Conservation (phyloP, 2,113 vertebrate genomes). For the Eidolon helvum region DNA sequence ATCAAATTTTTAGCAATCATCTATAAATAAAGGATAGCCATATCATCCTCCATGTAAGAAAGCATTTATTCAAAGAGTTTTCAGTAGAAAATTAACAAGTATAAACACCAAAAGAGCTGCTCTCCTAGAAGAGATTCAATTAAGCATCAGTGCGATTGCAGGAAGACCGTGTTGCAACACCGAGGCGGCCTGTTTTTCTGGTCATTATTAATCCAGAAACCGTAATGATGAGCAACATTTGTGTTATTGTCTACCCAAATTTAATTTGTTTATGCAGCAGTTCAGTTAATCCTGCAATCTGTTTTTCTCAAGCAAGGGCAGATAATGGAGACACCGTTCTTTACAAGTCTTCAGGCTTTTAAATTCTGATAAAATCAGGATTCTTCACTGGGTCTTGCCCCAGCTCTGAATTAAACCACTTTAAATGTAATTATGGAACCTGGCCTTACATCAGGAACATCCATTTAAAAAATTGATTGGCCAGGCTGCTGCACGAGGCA, state of each 20-base stretch:
- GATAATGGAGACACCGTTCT: conserved; percentile 91
- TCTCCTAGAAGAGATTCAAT: conserved; percentile 62
- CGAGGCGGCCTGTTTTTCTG: conserved; percentile 87
- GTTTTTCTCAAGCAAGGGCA: conserved; percentile 88
- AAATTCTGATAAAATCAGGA: conserved; percentile 97
- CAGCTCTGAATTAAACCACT: conserved; percentile 95
- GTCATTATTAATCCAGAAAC: conserved; percentile 89
- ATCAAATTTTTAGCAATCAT: neutral
- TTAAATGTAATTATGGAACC: conserved; percentile 95
- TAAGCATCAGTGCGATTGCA: conserved; percentile 55
- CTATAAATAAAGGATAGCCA: neutral
- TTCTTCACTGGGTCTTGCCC: conserved; percentile 94
- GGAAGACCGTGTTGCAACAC: conserved; percentile 76
- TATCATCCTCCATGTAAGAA: neutral
- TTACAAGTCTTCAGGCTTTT: conserved; percentile 92
- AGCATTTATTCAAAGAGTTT: conserved; percentile 20
- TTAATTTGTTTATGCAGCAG: conserved; percentile 92
- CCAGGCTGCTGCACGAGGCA: conserved; percentile 89
- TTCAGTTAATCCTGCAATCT: conserved; percentile 91
- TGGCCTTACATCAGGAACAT: conserved; percentile 94
- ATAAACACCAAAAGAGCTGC: conserved; percentile 54
- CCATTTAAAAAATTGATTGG: conserved; percentile 98
- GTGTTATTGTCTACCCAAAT: conserved; percentile 91
- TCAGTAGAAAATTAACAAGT: conserved; percentile 51
- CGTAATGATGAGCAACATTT: conserved; percentile 90